Percentiles rank a stretch among this genome's conserved stretches.
Conservation (phyloP, 2,888 invertebrate species). For the Crossocerus cetratus region DNA sequence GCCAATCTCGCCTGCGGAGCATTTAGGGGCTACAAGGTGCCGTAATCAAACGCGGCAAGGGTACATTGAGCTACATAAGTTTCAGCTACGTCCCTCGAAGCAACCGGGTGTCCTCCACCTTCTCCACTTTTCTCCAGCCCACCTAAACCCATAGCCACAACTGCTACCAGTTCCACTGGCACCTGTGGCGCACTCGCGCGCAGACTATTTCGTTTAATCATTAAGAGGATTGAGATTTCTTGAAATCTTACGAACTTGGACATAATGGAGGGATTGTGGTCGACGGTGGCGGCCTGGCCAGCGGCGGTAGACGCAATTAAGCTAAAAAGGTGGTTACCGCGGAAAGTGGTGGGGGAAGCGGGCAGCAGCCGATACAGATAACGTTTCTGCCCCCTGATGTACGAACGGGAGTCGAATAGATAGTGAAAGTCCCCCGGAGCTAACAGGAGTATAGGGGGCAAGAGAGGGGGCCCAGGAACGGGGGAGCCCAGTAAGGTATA, state of each 20-base stretch:
- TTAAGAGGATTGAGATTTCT: too few relatives aligned
- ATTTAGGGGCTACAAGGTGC: slow-evolving; percentile 67
- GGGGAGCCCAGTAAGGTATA: slow-evolving; percentile 74
- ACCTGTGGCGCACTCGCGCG: too few relatives aligned
- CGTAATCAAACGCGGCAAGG: slow-evolving; percentile 70
- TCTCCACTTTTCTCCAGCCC: not conserved
- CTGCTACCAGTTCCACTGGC: not conserved
- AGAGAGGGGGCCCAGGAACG: slow-evolving; percentile 61
- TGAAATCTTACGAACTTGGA: too few relatives aligned
- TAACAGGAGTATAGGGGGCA: slow-evolving; percentile 52
- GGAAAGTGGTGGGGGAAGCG: not conserved
- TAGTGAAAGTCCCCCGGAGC: slow-evolving; percentile 73
- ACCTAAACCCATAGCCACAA: not conserved
- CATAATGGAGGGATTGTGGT: too few relatives aligned
- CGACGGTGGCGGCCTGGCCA: too few relatives aligned
- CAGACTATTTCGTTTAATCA: too few relatives aligned
- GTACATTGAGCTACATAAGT: slow-evolving; percentile 20
- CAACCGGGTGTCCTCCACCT: not conserved
- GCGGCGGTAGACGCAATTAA: not conserved
- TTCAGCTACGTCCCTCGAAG: not conserved
- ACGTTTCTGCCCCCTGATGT: slow-evolving; percentile 1
- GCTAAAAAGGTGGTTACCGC: not conserved
- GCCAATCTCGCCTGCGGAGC: slow-evolving; percentile 50
- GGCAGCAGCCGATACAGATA: not conserved
- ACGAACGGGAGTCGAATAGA: slow-evolving; percentile 69